A percentile compares a stretch with the other conserved stretches of the same genome.
Evolutionary conservation across 2,797 vertebrate species (phyloP).

Genomic region (Pelochelys cantorii): DNA sequence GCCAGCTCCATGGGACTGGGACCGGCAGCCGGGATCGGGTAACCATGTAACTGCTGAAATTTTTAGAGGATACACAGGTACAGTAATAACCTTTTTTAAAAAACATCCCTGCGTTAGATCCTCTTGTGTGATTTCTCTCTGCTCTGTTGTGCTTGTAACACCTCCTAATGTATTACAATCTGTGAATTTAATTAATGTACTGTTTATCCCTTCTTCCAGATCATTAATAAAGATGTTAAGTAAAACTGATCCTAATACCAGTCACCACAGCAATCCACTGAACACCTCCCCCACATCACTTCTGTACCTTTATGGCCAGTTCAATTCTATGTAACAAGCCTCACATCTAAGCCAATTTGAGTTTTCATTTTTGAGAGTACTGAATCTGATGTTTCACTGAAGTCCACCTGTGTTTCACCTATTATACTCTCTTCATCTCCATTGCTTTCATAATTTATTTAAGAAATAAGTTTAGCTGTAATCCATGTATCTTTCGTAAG

Average conservation of each 20-base stretch:
- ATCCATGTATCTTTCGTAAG: slow-evolving; percentile 34
- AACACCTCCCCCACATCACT: slow-evolving; percentile 39
- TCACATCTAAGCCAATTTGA: slow-evolving; percentile 24
- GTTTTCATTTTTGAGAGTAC: not conserved
- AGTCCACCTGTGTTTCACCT: not conserved
- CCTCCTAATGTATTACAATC: slow-evolving; percentile 52
- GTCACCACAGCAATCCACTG: slow-evolving; percentile 38
- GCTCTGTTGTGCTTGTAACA: slow-evolving; percentile 59
- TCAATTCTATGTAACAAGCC: not conserved
- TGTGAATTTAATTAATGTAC: slow-evolving; percentile 67
- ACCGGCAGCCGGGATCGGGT: no score
- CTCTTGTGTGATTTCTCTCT: slow-evolving; percentile 52
- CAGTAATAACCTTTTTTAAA: no score
- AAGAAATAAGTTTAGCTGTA: slow-evolving; percentile 18
- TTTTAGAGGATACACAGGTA: no score
- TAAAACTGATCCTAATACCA: slow-evolving; percentile 63
- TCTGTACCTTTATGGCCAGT: slow-evolving; percentile 39
- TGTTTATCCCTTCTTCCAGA: slow-evolving; percentile 67
- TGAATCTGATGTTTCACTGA: slow-evolving; percentile 6
- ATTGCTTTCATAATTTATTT: slow-evolving; percentile 38
- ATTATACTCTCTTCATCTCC: slow-evolving; percentile 26
- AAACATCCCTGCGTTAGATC: not conserved
- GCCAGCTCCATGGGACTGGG: no score
- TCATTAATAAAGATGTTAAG: slow-evolving; percentile 75
- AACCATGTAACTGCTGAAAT: no score